Evolutionary conservation across 2,888 invertebrate species (phyloP), one percentile per base, ranked within the genome.

Genomic region (Hypselothyrea guttata): DNA sequence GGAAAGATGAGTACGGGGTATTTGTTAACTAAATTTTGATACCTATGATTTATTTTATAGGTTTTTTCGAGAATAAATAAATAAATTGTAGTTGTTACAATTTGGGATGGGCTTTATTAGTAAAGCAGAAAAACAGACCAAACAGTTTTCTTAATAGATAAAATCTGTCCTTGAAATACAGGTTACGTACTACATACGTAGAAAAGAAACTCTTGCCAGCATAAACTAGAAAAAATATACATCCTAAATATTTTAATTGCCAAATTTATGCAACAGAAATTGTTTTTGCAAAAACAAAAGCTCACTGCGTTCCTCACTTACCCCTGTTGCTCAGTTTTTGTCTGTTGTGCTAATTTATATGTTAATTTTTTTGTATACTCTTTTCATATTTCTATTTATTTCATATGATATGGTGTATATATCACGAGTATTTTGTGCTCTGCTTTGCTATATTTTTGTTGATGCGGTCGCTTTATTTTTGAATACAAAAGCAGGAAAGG

Each of bases 401-500:
- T 68, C 59, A 53, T 46, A 53, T 63, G 47, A 52, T 53, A 46
- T 63, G 68, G 22, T 22, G 3, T 22, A 22, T 64, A 68, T 70
- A 54, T 64, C 64, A 69, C 31, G 59, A 68, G 58, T 61, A 70
- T 82, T 82, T 71, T 82, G 33, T 65, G 54, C 54, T 22, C 22
- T 55, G 49, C 34, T 67, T 79, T 70, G 67, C 73, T 59, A 72
- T 77, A 22, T 22, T 22, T 78, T 76, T 65, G 67, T 72, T 82
- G 83, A 79, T 77, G 81, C 61, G 77, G 72, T 72, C 67, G 84
- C 83, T 79, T 79, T 74, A 69, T 81, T 77, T 22, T 73, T 60
- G 71, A 60, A 75, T 59, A 59, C 34, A 68, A 68, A 55, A 84
- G 63, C 81, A 62, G 68, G 56, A 84, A 77, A 72, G 70, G 68